These are phyloP conservation scores for Chloroclystis v-ata DNA, from an alignment of 2,888 invertebrate genomes.

Conservation along the genomic window DNA sequence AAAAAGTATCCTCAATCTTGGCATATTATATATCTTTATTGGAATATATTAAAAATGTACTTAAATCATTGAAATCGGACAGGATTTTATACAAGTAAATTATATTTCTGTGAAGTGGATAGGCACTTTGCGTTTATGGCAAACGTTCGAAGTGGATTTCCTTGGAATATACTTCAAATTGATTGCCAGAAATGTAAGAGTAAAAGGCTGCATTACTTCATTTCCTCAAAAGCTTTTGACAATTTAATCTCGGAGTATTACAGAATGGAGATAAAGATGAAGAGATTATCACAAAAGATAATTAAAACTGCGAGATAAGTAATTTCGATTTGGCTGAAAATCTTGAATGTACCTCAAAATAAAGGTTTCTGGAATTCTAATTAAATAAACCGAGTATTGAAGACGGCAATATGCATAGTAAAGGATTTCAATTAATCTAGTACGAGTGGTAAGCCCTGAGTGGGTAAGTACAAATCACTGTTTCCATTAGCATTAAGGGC, in stretches of 20 bases:
- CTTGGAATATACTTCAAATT: constrained; percentile 8
- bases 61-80: constrained; percentile 11
- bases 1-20: not conserved
- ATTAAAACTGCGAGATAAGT: not conserved
- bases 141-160: constrained; percentile 9
- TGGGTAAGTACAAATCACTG: constrained; percentile 36
- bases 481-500: constrained; percentile 44
- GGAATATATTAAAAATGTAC: constrained; percentile 3
- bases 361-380: not conserved
- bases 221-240: not conserved
- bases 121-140: constrained; percentile 8
- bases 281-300: not conserved
- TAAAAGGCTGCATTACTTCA: not conserved
- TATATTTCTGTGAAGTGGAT: constrained; percentile 8
- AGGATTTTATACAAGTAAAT: constrained; percentile 9
- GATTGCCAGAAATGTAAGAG: not conserved
- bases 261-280: not conserved
- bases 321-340: not conserved
- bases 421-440: constrained; percentile 36
- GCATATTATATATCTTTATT: constrained; percentile 1
- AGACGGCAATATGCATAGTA: constrained; percentile 7
- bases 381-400: not conserved
- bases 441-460: constrained; percentile 34
- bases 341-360: not conserved
- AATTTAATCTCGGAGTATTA: not conserved